Evolutionary conservation across 2,888 invertebrate species (phyloP), one percentile per base, ranked within the genome.

Genomic region (Taphrorychus bicolor): DNA sequence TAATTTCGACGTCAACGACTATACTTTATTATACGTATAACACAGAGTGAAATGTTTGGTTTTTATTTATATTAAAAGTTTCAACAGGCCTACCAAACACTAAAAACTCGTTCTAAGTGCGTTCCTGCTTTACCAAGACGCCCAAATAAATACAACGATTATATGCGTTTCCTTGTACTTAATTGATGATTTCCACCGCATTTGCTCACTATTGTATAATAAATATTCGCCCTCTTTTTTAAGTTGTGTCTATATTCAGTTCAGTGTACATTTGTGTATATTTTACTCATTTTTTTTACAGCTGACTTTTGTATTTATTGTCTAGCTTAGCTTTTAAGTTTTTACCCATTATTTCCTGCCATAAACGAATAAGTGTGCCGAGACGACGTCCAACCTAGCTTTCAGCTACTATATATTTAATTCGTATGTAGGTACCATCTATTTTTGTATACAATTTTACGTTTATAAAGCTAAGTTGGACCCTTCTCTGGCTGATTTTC

Each of bases 211-310:
- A 66, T 67, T 69, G 64, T 73, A 71, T n/a, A n/a, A n/a, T n/a
- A n/a, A n/a, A 69, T 76, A 71, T 74, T 71, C 73, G 73, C 75
- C 76, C n/a, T n/a, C 69, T 74, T 74, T 74, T 72, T 73, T 73
- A 71, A 57, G 17, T 45, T 59, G 22, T 54, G 48, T 23, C n/a
- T 59, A 57, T 57, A 51, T 51, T 51, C 70, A 72, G 70, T 69
- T 67, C 65, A 71, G 67, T 74, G 73, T 76, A 74, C 73, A 64
- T 74, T 73, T 60, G 68, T 71, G 74, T 76, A 70, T 77, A 73
- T 77, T 74, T 73, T n/a, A n/a, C 72, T 53, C 53, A 32, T 32
- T 32, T 32, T 32, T 32, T 32, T 32, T 9, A 32, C n/a, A n/a
- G n/a, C n/a, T n/a, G n/a, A n/a, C n/a, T n/a, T n/a, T n/a, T 32